phyloP scores from a whole-genome alignment of 2,797 vertebrate species.

The Tragelaphus eurycerus region DNA sequence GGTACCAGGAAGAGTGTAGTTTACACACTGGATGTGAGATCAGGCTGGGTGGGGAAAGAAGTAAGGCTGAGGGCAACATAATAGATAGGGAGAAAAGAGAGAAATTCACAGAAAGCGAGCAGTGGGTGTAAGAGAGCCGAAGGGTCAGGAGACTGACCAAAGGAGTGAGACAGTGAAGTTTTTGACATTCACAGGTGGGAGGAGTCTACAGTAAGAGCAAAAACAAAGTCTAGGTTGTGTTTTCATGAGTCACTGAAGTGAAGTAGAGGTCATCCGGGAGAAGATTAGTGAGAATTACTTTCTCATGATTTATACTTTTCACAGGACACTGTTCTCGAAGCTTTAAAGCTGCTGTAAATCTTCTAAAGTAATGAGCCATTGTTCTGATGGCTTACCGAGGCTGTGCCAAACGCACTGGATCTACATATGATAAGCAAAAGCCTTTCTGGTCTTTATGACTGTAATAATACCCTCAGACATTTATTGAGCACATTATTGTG shows the following conservation, averaged over 20 bases:
- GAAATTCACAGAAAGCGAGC: neutral
- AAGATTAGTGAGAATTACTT: neutral
- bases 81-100: neutral
- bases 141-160: neutral
- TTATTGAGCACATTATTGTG: neutral
- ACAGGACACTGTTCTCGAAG: neutral
- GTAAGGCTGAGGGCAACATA: neutral
- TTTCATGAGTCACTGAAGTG: neutral
- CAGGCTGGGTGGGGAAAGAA: neutral
- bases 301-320: neutral
- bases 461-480: neutral
- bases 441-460: neutral
- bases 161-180: neutral
- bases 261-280: neutral
- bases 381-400: neutral
- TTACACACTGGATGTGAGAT: neutral
- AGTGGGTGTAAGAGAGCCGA: neutral
- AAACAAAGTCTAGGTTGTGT: neutral
- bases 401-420: neutral
- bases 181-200: neutral
- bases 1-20: neutral
- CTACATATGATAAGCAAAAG: neutral
- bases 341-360: conserved; percentile 16
- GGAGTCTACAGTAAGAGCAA: neutral
- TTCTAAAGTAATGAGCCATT: neutral